These are phyloP conservation scores for Ictalurus furcatus DNA, from an alignment of 2,113 vertebrate genomes.

Conservation along the genomic window DNA sequence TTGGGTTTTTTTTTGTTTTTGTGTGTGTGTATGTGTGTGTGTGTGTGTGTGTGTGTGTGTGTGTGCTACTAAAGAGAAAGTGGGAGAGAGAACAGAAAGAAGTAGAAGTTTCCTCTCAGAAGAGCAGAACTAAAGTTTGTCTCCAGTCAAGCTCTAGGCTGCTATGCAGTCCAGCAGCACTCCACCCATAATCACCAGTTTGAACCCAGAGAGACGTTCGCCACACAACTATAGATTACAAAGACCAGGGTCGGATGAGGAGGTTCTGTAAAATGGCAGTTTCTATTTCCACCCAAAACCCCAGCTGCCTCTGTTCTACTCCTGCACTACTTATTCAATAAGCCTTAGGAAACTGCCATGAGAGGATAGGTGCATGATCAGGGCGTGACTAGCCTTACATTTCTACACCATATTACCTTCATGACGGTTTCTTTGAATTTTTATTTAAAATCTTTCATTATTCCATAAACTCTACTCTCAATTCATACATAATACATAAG, in stretches of 20 bases:
- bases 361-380: background rate
- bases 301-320: constrained; percentile 32
- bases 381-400: background rate
- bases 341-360: background rate
- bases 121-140: constrained; percentile 7
- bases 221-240: constrained; percentile 59
- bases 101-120: constrained; percentile 7
- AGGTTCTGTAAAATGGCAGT: constrained; percentile 58
- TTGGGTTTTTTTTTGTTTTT: constrained; percentile 33
- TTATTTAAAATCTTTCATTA: background rate
- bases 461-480: background rate
- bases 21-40: too few species aligned
- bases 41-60: too few species aligned
- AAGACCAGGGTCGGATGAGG: constrained; percentile 49
- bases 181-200: constrained; percentile 61
- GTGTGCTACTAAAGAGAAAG: constrained; percentile 16
- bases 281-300: constrained; percentile 59
- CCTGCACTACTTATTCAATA: constrained; percentile 26
- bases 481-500: background rate
- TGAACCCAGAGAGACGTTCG: constrained; percentile 53
- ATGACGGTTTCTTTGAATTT: background rate
- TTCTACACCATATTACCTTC: background rate
- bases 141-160: constrained; percentile 40
- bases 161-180: constrained; percentile 44
- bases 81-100: background rate